Conservation (phyloP, 2,888 invertebrate species). For the Epicampocera succincta region DNA sequence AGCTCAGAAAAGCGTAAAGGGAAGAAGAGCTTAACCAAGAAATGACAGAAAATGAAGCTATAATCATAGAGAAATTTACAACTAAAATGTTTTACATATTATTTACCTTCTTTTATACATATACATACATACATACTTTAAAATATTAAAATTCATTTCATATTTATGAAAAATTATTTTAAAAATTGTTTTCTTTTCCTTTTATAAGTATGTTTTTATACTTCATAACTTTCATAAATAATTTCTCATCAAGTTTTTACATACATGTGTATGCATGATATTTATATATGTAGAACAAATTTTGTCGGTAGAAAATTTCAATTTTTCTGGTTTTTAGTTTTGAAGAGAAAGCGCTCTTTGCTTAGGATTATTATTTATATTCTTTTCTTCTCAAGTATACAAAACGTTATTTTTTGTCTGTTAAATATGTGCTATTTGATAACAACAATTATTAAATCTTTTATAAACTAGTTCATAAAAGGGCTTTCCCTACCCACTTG, state of each 20-base stretch:
- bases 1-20: too few relatives aligned
- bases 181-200: neutral
- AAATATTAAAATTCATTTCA: constrained; percentile 46
- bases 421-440: constrained; percentile 68
- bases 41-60: neutral
- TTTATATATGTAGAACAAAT: constrained; percentile 40
- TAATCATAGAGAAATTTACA: constrained; percentile 15
- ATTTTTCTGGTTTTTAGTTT: constrained; percentile 26
- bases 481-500: constrained; percentile 17
- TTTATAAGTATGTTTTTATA: constrained; percentile 22
- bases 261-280: constrained; percentile 24
- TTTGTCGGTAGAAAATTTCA: constrained; percentile 54
- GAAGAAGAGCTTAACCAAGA: neutral
- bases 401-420: constrained; percentile 64
- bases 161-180: constrained; percentile 32
- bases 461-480: constrained; percentile 51
- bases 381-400: constrained; percentile 60
- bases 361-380: constrained; percentile 52
- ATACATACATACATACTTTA: constrained; percentile 10
- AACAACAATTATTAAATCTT: constrained; percentile 64
- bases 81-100: constrained; percentile 45
- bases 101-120: neutral
- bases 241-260: constrained; percentile 35
- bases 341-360: constrained; percentile 53
- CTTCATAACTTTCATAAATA: constrained; percentile 39